A percentile compares a stretch with the other conserved stretches of the same genome.
Evolutionary conservation across 2,113 vertebrate genomes (phyloP).

Genomic region (Colinus virginianus): DNA sequence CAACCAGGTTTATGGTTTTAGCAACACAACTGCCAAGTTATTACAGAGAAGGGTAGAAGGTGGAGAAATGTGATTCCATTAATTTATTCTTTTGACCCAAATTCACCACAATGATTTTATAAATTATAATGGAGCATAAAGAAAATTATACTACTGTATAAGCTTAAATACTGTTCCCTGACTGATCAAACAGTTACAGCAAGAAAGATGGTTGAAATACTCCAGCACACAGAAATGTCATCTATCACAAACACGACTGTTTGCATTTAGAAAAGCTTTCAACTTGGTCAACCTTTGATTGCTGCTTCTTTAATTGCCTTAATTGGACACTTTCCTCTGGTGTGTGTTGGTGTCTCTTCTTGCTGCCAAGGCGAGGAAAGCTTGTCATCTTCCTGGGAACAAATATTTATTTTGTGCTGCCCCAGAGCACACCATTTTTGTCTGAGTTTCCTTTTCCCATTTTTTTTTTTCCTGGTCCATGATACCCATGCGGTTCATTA

Average conservation of each 20-base stretch:
- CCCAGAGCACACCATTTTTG: background rate
- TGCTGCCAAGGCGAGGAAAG: background rate
- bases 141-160: background rate
- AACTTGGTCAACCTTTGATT: background rate
- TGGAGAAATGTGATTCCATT: background rate
- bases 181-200: background rate
- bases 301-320: background rate
- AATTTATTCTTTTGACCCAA: background rate
- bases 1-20: background rate
- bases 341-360: background rate
- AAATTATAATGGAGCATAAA: background rate
- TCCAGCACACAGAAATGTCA: background rate
- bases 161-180: background rate
- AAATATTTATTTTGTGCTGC: background rate
- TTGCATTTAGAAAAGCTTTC: background rate
- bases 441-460: background rate
- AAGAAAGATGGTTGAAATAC: background rate
- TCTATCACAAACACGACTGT: background rate
- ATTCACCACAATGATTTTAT: background rate
- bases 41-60: background rate
- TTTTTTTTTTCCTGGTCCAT: background rate
- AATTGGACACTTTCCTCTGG: background rate
- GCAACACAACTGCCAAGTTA: background rate
- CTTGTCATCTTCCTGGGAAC: conserved; percentile 1
- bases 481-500: background rate